A percentile compares a stretch with the other conserved stretches of the same genome.
phyloP scores from a whole-genome alignment of 2,113 vertebrate species.

The Rissa tridactyla region DNA sequence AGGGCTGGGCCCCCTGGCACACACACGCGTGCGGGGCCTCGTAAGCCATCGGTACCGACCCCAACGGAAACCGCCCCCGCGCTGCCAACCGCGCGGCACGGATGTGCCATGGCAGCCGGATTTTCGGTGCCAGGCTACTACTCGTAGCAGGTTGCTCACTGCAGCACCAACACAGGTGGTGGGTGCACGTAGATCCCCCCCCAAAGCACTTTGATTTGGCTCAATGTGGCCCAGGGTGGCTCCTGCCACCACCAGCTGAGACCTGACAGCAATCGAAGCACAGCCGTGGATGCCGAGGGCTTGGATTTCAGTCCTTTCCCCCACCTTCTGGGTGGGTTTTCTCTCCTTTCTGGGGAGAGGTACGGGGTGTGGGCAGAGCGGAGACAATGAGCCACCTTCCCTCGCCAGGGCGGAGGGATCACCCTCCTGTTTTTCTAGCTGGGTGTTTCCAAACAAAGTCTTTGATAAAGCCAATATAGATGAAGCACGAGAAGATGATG shows the following conservation, averaged over 20 bases:
- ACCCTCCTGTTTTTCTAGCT: background rate
- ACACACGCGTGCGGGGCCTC: fast-evolving
- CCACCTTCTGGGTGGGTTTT: background rate
- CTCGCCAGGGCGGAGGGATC: background rate
- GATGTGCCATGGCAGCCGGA: background rate
- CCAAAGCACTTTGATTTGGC: background rate
- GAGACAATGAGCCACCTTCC: background rate
- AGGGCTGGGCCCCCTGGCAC: background rate
- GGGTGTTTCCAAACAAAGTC: background rate
- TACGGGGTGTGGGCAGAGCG: background rate
- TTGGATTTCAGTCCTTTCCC: background rate
- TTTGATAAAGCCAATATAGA: background rate
- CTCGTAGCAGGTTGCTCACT: fast-evolving
- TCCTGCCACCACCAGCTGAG: background rate
- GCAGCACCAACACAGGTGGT: background rate
- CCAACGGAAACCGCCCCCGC: background rate
- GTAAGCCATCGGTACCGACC: background rate
- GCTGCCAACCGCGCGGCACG: background rate
- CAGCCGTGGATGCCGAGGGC: fast-evolving
- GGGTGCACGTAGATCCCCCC: fast-evolving
- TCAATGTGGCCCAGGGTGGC: background rate
- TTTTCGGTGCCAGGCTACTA: background rate
- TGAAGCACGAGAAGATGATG: background rate
- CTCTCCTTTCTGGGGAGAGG: background rate
- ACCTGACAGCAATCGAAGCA: fast-evolving